phyloP scores from a whole-genome alignment of 2,797 vertebrate genomes.

The Myotis myotis region DNA sequence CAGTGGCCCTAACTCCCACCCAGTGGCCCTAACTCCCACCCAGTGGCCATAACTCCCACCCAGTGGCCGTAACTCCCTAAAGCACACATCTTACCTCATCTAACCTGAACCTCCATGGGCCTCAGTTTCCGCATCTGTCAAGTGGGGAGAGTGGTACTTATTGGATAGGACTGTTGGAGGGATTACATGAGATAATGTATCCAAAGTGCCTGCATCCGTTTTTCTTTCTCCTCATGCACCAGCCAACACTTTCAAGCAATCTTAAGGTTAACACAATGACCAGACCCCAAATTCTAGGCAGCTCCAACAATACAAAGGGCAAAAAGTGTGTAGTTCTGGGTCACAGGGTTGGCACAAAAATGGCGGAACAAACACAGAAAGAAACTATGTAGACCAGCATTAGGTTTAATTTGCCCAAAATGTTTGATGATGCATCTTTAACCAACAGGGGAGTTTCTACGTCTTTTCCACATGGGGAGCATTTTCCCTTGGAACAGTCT shows the following conservation, averaged over 20 bases:
- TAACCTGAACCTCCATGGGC: background rate
- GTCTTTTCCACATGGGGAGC: background rate
- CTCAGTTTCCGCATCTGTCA: background rate
- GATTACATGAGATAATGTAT: background rate
- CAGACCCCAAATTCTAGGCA: background rate
- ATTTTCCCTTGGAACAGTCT: conserved; percentile 24
- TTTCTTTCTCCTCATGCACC: background rate
- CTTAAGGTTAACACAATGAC: background rate
- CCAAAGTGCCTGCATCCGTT: background rate
- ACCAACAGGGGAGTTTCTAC: background rate
- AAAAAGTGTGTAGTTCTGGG: background rate
- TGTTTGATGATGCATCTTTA: background rate
- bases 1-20: background rate
- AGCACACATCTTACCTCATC: background rate
- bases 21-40: background rate
- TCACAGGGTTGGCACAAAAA: background rate
- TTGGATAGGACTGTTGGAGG: background rate
- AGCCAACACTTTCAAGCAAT: background rate
- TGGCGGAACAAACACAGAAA: background rate
- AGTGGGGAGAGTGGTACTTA: background rate
- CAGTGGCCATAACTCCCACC: background rate
- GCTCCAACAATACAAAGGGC: background rate
- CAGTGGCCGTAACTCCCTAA: background rate
- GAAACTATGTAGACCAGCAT: fast-evolving
- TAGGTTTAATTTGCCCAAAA: background rate